Base-by-base conservation (phyloP, 2,888 invertebrate genomes). In the Panzeria rudis region DNA sequence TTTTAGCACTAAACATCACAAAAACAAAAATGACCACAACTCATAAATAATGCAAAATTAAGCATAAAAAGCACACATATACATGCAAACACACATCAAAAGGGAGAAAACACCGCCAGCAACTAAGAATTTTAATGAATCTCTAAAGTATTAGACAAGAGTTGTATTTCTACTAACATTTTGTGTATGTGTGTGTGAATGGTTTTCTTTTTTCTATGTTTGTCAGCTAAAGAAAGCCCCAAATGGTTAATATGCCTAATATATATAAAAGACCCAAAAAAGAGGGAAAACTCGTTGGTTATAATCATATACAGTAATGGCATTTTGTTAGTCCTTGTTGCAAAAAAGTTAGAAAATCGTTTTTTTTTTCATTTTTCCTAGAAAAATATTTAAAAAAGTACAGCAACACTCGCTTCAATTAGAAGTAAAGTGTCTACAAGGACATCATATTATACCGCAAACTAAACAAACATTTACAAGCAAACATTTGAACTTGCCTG, bases 351-450 rank as follows among this genome's bases (percentile, higher is more conserved):
- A 32, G 32, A 23, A 52, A 11, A 23, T 59, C 11, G 50, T 32
- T 25, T n/a, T 25, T 44, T 32, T 68, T 38, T 32, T 41, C 25
- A 3, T 20, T 11, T 35, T 29, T 29, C 3, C 29, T 23, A 62
- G n/a, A 20, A n/a, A n/a, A 7, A 50, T 35, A 52, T 20, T 13
- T 15, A 44, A 68, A 35, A 35, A 23, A 47, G 8, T 38, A 47
- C 38, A 23, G 35, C 17, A 78, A 78, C 69, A 71, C 75, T 80
- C 66, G 50, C 61, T n/a, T 44, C 79, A 84, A 76, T 84, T 84
- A 80, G 71, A 84, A 84, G 35, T 71, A 84, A 84, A 76, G 64
- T 80, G 80, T 75, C 75, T 76, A 72, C 84, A 84, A 84, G 76
- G 84, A 84, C 84, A 80, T 75, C 23, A 56, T 52, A 66, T 66